phyloP scores from a whole-genome alignment of 2,113 vertebrate genomes.

The Callocephalon fimbriatum region DNA sequence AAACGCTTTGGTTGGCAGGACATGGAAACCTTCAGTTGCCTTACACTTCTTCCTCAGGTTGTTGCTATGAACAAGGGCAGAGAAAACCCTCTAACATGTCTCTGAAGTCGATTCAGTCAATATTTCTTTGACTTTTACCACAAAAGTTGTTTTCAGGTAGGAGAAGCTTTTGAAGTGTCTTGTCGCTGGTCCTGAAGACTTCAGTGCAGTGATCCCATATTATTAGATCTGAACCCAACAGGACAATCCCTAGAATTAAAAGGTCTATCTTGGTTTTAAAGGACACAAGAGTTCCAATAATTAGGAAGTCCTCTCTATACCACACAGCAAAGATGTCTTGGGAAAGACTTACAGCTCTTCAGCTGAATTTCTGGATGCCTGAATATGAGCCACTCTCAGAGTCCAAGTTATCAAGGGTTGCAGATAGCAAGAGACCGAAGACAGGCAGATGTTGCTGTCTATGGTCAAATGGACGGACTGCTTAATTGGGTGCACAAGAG shows the following conservation, averaged over 20 bases:
- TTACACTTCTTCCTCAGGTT: not conserved
- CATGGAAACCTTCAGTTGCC: not conserved
- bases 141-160: not conserved
- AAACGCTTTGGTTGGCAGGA: not conserved
- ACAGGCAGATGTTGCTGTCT: accelerated
- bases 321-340: not conserved
- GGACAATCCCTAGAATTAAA: not conserved
- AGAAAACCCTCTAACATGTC: not conserved
- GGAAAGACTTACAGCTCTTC: not conserved
- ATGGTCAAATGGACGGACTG: not conserved
- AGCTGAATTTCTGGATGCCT: not conserved
- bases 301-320: not conserved
- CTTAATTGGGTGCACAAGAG: not conserved
- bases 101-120: not conserved
- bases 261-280: not conserved
- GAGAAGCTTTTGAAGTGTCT: not conserved
- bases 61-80: not conserved
- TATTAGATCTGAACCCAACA: not conserved
- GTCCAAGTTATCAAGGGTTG: not conserved
- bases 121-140: not conserved
- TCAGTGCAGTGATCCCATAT: not conserved
- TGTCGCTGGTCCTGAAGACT: not conserved
- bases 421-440: not conserved
- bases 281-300: accelerated
- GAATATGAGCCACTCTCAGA: not conserved